Conservation (phyloP, 2,888 invertebrate species). For the Sclerodermus sp. region DNA sequence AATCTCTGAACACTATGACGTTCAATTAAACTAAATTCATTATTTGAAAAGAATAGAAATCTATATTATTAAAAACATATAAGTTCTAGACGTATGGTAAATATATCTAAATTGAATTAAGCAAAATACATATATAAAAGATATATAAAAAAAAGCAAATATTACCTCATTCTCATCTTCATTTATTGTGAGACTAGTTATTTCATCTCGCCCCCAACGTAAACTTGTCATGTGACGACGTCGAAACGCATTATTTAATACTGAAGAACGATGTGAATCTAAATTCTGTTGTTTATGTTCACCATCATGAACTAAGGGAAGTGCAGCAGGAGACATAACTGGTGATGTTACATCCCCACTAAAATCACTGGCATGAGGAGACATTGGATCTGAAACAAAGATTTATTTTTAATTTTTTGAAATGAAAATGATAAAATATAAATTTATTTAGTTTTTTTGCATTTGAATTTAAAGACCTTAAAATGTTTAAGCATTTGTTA, state of each 20-base stretch:
- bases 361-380: slow-evolving; percentile 61
- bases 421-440: background rate
- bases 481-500: too few relatives aligned
- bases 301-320: slow-evolving; percentile 54
- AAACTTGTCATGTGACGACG: slow-evolving; percentile 46
- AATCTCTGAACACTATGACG: too few relatives aligned
- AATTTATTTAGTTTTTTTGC: too few relatives aligned
- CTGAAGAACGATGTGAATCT: slow-evolving; percentile 42
- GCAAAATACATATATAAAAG: slow-evolving; percentile 2
- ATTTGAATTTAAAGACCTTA: too few relatives aligned
- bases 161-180: slow-evolving; percentile 53
- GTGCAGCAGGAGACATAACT: slow-evolving; percentile 61
- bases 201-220: slow-evolving; percentile 45
- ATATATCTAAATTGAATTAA: background rate
- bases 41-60: too few relatives aligned
- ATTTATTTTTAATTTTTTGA: background rate
- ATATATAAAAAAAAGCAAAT: too few relatives aligned
- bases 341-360: slow-evolving; percentile 58
- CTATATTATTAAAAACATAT: too few relatives aligned
- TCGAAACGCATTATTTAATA: slow-evolving; percentile 47
- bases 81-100: too few relatives aligned
- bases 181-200: slow-evolving; percentile 24
- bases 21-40: too few relatives aligned
- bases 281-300: slow-evolving; percentile 32
- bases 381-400: slow-evolving; percentile 62